Base-by-base conservation (phyloP, 2,113 vertebrate species). In the Nannobrachium achirus region DNA sequence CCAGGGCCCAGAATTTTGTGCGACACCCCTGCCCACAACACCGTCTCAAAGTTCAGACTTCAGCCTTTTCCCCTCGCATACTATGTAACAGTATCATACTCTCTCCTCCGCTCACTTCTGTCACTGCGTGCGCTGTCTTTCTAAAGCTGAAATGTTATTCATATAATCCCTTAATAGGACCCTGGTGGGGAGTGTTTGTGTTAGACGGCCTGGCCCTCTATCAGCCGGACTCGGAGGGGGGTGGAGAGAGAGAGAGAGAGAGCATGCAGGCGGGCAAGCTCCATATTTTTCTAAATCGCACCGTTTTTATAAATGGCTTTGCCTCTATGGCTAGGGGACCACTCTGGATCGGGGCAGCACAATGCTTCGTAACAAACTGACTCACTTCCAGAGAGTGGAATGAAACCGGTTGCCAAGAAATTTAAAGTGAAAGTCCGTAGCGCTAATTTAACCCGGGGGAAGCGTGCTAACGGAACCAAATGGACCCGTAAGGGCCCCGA, bases 251-350 rank as follows among this genome's bases (percentile, higher is more conserved):
- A 11, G n/a, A 11, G 4, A 14, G 45, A 48, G 11, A n/a, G 14
- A 33, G 25, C 25, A 33, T 3, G 25, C 25, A n/a, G n/a, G 1
- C 25, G 1, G 45, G 11, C 45, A 11, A 13, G 45, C 45, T 8
- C 49, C 16, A 16, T 8, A 51, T 16, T 13, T 16, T 13, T 55
- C 56, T 57, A 51, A 53, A 66, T 57, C 55, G 63, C 68, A 67
- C 66, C 59, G 39, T 68, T 79, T 76, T n/a, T 76, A 63, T 5
- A 33, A 33, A 33, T 74, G 60, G 69, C 63, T 81, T 68, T 52
- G 53, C 25, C 2, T 51, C 49, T 19, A 10, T 7, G 49, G 49
- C 49, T 9, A 16, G 49, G 49, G 16, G 13, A 19, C 10, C 15
- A 9, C 49, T 51, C 49, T 51, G 49, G 15, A 19, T 2, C 6